Percentiles rank a stretch among this genome's conserved stretches.
Evolutionary conservation across 2,888 invertebrate genomes (phyloP).

Genomic region (Kuschelorhynchus macadamiae): DNA sequence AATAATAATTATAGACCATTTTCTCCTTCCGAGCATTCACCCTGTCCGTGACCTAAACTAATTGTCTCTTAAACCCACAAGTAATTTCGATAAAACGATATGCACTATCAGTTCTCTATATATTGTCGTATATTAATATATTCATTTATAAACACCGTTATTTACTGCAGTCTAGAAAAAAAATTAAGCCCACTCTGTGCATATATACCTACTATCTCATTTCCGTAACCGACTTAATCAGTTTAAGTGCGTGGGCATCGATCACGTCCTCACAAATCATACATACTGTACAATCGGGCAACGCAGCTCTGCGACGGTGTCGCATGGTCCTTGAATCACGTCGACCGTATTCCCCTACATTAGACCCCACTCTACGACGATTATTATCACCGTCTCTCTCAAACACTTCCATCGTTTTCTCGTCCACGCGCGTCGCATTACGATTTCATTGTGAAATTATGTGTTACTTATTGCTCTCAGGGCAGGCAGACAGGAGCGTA

Average conservation of each 20-base stretch:
- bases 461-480: slow-evolving; percentile 51
- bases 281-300: slow-evolving; percentile 22
- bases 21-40: no score
- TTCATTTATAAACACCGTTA: no score
- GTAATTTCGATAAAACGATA: no score
- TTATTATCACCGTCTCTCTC: slow-evolving; percentile 14
- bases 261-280: background rate
- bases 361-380: slow-evolving; percentile 30
- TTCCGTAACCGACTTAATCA: slow-evolving; percentile 1
- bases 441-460: slow-evolving; percentile 53
- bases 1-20: no score
- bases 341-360: slow-evolving; percentile 48
- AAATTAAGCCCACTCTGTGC: background rate
- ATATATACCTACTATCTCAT: background rate
- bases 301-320: slow-evolving; percentile 47
- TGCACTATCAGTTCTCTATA: no score
- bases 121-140: no score
- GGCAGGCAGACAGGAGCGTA: slow-evolving; percentile 40
- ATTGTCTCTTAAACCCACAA: no score
- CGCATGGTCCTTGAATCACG: slow-evolving; percentile 50
- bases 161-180: no score
- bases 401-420: slow-evolving; percentile 27
- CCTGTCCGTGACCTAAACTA: no score
- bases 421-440: slow-evolving; percentile 50
- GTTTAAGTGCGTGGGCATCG: background rate